A percentile compares a stretch with the other conserved stretches of the same genome.
Conservation (phyloP, 2,113 vertebrate species). For the Rattus rattus region DNA sequence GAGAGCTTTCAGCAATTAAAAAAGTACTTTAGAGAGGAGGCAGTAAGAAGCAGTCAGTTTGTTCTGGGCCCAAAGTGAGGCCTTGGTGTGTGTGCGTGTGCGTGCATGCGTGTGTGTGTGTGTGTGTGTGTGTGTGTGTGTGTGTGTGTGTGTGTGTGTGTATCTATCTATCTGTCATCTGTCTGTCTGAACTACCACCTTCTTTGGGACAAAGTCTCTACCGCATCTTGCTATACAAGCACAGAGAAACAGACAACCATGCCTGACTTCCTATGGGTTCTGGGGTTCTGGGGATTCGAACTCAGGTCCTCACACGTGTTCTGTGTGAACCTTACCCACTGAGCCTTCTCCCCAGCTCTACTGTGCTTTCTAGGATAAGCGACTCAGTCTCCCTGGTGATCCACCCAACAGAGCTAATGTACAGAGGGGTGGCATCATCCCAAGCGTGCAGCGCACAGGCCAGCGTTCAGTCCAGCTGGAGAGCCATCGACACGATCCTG, state of each 20-base stretch:
- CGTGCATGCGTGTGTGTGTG: background rate
- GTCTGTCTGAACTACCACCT: background rate
- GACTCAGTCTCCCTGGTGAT: background rate
- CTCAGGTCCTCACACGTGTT: background rate
- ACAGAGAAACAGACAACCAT: background rate
- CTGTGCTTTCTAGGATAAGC: background rate
- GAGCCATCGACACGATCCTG: background rate
- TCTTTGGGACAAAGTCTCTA: background rate
- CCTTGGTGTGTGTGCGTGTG: background rate
- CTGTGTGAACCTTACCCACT: background rate
- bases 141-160: background rate
- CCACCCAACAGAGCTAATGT: background rate
- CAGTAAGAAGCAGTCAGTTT: background rate
- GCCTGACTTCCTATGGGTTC: background rate
- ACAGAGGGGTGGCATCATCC: background rate
- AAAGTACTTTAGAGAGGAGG: too few relatives aligned
- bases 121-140: background rate
- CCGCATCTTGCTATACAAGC: too few relatives aligned
- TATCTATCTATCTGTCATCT: too few relatives aligned
- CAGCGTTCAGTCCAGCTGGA: background rate
- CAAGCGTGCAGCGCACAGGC: accelerated
- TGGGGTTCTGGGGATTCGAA: background rate
- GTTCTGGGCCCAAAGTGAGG: background rate
- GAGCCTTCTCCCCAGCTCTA: background rate
- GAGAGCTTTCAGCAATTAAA: background rate